phyloP scores from a whole-genome alignment of 1,140 invertebrate genomes.

The Drosophila lacertosa region DNA sequence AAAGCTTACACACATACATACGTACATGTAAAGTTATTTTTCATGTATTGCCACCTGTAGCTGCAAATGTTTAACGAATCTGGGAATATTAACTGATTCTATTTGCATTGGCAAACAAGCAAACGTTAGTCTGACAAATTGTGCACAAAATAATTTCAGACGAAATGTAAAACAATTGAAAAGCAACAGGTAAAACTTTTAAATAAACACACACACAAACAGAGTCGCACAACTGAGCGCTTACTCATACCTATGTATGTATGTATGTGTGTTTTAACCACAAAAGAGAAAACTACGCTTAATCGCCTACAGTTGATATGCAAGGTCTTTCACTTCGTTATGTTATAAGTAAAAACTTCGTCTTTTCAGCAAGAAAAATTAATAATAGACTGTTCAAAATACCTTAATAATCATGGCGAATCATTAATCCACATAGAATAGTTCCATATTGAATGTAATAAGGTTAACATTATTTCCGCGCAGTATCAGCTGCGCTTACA shows the following conservation, averaged over 20 bases:
- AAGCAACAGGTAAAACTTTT: conserved; percentile 69
- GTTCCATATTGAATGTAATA: neutral
- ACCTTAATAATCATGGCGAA: neutral
- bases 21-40: conserved; percentile 15
- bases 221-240: conserved; percentile 40
- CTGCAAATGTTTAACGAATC: conserved; percentile 51
- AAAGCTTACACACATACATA: neutral
- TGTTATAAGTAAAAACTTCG: neutral
- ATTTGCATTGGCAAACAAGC: conserved; percentile 34
- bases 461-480: neutral
- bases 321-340: neutral
- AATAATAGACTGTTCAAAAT: no score
- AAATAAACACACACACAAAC: conserved; percentile 50
- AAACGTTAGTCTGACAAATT: conserved; percentile 35
- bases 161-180: conserved; percentile 74
- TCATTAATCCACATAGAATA: neutral
- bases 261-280: conserved; percentile 54
- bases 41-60: conserved; percentile 51
- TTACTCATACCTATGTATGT: conserved; percentile 35
- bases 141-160: conserved; percentile 62
- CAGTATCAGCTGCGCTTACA: neutral
- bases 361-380: neutral
- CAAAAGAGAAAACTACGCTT: conserved; percentile 78
- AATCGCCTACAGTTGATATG: conserved; percentile 53
- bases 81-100: conserved; percentile 56